Evolutionary conservation across 2,113 vertebrate species (phyloP), one percentile per base, ranked within the genome.

Genomic region (Clupea harengus): DNA sequence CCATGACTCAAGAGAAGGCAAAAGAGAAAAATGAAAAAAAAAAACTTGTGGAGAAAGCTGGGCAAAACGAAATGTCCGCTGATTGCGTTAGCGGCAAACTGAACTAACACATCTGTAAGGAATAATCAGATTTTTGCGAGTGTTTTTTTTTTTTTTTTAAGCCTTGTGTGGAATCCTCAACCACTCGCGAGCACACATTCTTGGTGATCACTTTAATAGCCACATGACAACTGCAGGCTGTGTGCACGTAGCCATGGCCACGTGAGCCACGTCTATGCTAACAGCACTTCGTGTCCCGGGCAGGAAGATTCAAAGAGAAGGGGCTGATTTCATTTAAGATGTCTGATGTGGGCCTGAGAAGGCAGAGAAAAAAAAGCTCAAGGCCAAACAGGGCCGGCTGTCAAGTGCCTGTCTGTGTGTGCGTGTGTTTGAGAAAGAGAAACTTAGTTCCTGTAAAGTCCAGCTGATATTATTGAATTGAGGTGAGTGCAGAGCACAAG

Each of bases 211-310:
- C 28, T 39, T 78, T 17, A 39, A 78, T 78, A 78, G 72, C 18
- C 72, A 78, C 72, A 78, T 78, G 72, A 78, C 72, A 78, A 78
- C 72, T 39, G 64, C 9, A 39, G 72, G 32, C 72, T 78, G 32
- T 78, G 28, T 32, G 72, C 72, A 17, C 72, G 13, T 78, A 78
- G 28, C 11, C 1, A 4, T 17, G 32, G 72, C 32, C 72, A 39
- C 28, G 72, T 78, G 72, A 78, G 25, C 10, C 28, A 15, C 11
- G 72, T 78, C 72, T 18, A 15, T 13, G 72, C 72, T 39, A 78
- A 78, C 72, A 78, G 72, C 32, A 15, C 5, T 22, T 2, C 60
- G n/a, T 28, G 64, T 10, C 64, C 64, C 25, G 64, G n/a, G 64
- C 18, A 7, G 72, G 72, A 75, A 78, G 72, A 78, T 15, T 78